Conservation (phyloP, 2,888 invertebrate genomes). For the Cataglyphis livida region DNA sequence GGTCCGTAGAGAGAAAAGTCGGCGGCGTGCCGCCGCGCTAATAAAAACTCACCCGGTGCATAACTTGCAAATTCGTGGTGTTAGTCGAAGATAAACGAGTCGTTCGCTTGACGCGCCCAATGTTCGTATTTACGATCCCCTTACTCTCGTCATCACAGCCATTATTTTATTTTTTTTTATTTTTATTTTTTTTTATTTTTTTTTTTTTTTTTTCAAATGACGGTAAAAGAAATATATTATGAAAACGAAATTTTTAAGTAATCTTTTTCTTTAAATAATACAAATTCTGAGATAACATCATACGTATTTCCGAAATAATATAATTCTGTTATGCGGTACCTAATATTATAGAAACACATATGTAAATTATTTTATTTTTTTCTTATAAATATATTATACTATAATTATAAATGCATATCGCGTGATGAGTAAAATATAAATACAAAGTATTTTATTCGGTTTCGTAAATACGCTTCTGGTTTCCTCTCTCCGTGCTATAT, state of each 20-base stretch:
- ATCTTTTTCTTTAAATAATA: background rate
- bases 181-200: no score
- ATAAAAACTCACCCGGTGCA: constrained; percentile 75
- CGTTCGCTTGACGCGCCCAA: constrained; percentile 41
- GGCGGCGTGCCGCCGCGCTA: constrained; percentile 54
- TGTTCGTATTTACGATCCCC: background rate
- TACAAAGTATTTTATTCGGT: background rate
- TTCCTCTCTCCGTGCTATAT: constrained; percentile 69
- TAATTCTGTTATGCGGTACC: background rate
- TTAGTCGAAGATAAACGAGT: constrained; percentile 54
- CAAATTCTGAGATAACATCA: background rate
- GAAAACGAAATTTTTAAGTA: background rate
- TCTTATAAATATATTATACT: background rate
- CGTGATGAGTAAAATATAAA: constrained; percentile 14
- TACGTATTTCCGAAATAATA: background rate
- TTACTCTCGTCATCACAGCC: background rate
- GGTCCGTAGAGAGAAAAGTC: constrained; percentile 61
- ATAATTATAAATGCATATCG: background rate
- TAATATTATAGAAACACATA: background rate
- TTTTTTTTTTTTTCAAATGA: constrained; percentile 2
- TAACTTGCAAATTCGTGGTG: constrained; percentile 81
- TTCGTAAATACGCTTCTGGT: constrained; percentile 44
- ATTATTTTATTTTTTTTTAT: constrained; percentile 16
- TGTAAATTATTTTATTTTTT: background rate
- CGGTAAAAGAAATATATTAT: background rate